Percentiles rank a stretch among this genome's conserved stretches.
phyloP scores from a whole-genome alignment of 1,140 invertebrate genomes.

The Atta cephalotes region DNA sequence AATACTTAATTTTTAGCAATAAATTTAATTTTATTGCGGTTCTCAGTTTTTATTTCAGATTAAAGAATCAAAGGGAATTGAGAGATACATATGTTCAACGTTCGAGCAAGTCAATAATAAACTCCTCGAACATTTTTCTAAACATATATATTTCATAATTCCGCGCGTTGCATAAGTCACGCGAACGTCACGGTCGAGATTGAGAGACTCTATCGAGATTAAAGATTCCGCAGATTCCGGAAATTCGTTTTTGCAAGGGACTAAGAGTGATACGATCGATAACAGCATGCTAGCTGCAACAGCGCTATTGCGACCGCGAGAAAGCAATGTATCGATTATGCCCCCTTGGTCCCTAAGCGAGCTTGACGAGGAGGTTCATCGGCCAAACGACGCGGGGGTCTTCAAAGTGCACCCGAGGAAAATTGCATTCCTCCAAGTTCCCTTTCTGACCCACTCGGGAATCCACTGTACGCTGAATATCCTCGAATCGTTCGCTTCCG shows the following conservation, averaged over 20 bases:
- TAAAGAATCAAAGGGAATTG: background rate
- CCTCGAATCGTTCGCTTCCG: slow-evolving; percentile 64
- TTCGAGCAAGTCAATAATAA: background rate
- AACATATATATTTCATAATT: slow-evolving; percentile 39
- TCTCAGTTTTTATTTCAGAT: background rate
- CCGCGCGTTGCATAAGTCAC: slow-evolving; percentile 18
- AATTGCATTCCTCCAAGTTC: slow-evolving; percentile 75
- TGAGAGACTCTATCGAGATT: slow-evolving; percentile 34
- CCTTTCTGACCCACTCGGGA: slow-evolving; percentile 65
- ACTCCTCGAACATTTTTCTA: background rate
- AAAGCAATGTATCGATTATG: slow-evolving; percentile 64
- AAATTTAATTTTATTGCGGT: no score
- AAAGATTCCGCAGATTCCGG: slow-evolving; percentile 36
- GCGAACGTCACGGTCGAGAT: background rate
- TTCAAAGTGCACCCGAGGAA: slow-evolving; percentile 70
- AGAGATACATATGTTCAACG: background rate
- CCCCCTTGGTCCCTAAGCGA: slow-evolving; percentile 15
- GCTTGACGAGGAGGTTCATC: slow-evolving; percentile 73
- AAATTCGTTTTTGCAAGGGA: slow-evolving; percentile 23
- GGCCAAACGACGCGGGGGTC: slow-evolving; percentile 59
- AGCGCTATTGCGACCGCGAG: slow-evolving; percentile 8
- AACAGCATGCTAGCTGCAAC: slow-evolving; percentile 14
- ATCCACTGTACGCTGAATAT: slow-evolving; percentile 65
- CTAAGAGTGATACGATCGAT: slow-evolving; percentile 46
- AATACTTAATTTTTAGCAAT: background rate